Evolutionary conservation across 2,113 vertebrate genomes (phyloP).

Genomic region (Pseudopodoces humilis): DNA sequence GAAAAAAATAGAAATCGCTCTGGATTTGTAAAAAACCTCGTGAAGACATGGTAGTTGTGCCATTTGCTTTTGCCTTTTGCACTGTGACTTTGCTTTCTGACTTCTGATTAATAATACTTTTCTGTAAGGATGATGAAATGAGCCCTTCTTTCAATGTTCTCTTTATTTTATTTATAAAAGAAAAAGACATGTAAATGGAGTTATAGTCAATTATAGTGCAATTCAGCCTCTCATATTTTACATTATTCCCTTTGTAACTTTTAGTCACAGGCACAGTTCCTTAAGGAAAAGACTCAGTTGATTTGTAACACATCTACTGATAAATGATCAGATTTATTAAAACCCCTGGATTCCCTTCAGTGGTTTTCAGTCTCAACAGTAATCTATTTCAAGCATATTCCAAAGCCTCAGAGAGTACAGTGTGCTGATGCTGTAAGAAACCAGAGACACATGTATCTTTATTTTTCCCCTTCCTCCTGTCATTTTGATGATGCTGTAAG

Average conservation of each 20-base stretch:
- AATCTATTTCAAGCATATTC: neutral
- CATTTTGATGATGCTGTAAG: neutral
- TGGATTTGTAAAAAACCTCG: neutral
- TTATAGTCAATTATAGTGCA: neutral
- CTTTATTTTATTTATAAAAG: neutral
- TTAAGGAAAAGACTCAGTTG: neutral
- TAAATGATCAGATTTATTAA: constrained; percentile 24
- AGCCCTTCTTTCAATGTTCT: neutral
- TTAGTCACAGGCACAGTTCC: neutral
- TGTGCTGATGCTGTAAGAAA: neutral
- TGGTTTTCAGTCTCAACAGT: neutral
- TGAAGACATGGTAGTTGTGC: neutral
- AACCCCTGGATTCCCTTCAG: neutral
- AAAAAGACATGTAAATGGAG: neutral
- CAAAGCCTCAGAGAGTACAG: neutral
- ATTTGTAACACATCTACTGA: neutral
- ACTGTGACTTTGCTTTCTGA: neutral
- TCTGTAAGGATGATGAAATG: neutral
- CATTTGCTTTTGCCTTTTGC: neutral
- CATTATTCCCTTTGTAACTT: neutral
- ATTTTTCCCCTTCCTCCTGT: neutral
- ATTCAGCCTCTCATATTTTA: neutral
- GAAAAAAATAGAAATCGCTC: neutral
- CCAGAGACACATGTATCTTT: neutral
- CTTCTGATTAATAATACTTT: neutral